A percentile compares a stretch with the other conserved stretches of the same genome.
Evolutionary conservation across 2,113 vertebrate genomes (phyloP).

Genomic region (Protomyctophum bolini): DNA sequence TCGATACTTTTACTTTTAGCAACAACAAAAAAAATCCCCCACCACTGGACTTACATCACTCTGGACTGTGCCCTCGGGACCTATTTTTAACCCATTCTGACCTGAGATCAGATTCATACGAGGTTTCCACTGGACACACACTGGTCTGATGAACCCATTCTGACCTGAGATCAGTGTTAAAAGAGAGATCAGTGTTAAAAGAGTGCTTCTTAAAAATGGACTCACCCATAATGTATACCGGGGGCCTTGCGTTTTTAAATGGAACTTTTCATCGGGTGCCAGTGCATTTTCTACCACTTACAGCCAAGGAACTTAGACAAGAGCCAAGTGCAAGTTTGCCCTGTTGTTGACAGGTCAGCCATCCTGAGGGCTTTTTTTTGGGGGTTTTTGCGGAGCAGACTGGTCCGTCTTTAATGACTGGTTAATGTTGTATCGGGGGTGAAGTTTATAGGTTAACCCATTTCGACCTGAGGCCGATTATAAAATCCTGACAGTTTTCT

Average conservation of each 20-base stretch:
- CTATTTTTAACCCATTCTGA: constrained; percentile 73
- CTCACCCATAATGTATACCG: constrained; percentile 49
- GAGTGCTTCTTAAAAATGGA: constrained; percentile 71
- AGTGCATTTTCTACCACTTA: constrained; percentile 54
- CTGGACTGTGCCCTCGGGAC: constrained; percentile 62
- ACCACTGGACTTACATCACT: constrained; percentile 61
- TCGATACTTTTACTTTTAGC: too few species aligned
- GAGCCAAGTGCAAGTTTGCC: constrained; percentile 39
- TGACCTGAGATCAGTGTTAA: too few species aligned
- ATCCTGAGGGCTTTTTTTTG: constrained; percentile 45
- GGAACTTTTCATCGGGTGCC: constrained; percentile 69
- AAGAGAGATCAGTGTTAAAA: too few species aligned
- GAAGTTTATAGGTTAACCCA: constrained; percentile 24
- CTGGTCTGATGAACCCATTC: too few species aligned
- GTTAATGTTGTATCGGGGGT: constrained; percentile 39
- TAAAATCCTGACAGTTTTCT: too few species aligned
- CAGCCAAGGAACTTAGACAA: constrained; percentile 51
- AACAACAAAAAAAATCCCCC: too few species aligned
- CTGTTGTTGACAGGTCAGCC: constrained; percentile 67
- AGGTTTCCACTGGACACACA: too few species aligned
- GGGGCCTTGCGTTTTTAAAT: constrained; percentile 54
- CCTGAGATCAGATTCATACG: too few species aligned
- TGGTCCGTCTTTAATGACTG: constrained; percentile 2
- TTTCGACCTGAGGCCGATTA: too few species aligned
- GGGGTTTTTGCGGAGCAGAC: constrained; percentile 50